Base-by-base conservation (phyloP, 2,888 invertebrate species). In the Cryptosula pallasiana region DNA sequence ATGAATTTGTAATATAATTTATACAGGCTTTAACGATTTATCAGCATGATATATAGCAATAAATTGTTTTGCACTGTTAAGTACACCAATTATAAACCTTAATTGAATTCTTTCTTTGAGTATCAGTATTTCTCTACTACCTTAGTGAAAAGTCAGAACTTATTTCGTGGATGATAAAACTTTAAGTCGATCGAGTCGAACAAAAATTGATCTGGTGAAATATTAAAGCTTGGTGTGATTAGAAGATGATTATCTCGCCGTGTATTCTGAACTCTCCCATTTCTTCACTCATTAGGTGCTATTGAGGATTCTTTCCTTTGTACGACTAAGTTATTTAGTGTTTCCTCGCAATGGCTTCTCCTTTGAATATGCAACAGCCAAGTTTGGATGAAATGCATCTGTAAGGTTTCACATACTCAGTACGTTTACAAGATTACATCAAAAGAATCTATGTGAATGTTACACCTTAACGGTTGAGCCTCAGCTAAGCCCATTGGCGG, bases 401-500 rank as follows among this genome's bases (percentile, higher is more conserved):
- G 25, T 34, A 16, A 32, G 63, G 63, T 34, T 63, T 63, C 63
- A 9, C n/a, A n/a, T 63, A 34, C 32, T 63, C 27, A 32, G 13
- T 13, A 34, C 29, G 2, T 32, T 63, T 63, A 34, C 13, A 63
- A 34, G 63, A 63, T 63, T 63, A 63, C 32, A 63, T 63, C 32
- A 63, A 63, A 63, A 27, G 63, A 63, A 34, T 34, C 5, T 13
- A 63, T 29, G 63, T 9, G 27, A 9, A 63, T 63, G 20, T 63
- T 63, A 63, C 63, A 63, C 63, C 63, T 63, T 32, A 63, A 32
- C 29, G 32, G 63, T 63, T 27, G 27, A 27, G 32, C 63, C 32
- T 34, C 9, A 63, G 63, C 63, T 63, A 63, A 63, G 63, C 32
- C 5, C 63, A 63, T 63, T 63, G 63, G 27, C 63, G 63, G 63